Percentiles rank a stretch among this genome's conserved stretches.
phyloP scores from a whole-genome alignment of 1,140 invertebrate species.

The Steinernema khuongi region DNA sequence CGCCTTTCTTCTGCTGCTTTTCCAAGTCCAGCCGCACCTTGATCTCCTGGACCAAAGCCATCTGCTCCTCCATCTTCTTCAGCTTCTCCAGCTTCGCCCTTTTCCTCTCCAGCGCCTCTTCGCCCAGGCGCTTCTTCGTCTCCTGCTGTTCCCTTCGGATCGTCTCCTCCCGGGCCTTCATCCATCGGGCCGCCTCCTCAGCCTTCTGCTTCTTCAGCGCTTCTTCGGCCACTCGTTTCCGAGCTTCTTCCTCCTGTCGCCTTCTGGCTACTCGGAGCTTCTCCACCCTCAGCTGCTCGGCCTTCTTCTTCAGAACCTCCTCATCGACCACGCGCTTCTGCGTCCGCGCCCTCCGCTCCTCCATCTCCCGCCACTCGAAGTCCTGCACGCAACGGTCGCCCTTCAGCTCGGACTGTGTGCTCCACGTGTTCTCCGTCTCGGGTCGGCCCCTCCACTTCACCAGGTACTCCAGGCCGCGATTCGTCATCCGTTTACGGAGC shows the following conservation, averaged over 20 bases:
- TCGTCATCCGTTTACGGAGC: background rate
- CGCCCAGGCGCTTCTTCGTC: background rate
- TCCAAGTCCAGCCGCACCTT: background rate
- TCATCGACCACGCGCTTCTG: no score
- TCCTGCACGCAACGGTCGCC: background rate
- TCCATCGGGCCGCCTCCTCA: background rate
- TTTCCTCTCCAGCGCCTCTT: background rate
- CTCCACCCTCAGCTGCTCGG: background rate
- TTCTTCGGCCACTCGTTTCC: background rate
- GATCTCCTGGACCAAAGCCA: background rate
- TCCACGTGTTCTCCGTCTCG: background rate
- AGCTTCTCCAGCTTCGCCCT: background rate
- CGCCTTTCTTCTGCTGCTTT: background rate
- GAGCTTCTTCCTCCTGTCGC: background rate
- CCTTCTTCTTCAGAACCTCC: no score
- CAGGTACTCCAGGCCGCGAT: background rate
- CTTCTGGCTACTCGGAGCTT: background rate
- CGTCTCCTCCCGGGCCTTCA: background rate
- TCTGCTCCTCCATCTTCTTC: background rate
- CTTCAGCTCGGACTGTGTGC: background rate
- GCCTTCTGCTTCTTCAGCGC: background rate
- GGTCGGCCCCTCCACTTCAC: background rate
- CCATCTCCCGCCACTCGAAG: background rate
- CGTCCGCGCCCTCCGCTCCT: background rate
- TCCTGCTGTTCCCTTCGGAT: background rate